Evolutionary conservation across 2,888 invertebrate species (phyloP), one percentile per base, ranked within the genome.

Genomic region (Hydraecia micacea): DNA sequence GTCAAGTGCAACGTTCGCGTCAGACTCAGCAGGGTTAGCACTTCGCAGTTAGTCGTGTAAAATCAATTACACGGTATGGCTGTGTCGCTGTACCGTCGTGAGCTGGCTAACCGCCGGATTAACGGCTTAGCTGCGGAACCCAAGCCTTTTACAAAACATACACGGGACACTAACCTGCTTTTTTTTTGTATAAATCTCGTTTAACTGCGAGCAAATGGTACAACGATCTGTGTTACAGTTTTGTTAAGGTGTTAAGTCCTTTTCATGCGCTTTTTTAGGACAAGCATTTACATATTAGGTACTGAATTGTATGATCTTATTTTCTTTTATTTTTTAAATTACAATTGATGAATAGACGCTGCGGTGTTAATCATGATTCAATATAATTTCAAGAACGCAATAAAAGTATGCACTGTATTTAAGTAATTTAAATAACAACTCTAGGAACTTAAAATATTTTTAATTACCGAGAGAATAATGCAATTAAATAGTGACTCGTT

Each of bases 21-120:
- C 76, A 69, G 76, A 15, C 36, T 65, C 63, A 21, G 58, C 75
- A 73, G 77, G 80, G 83, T 80, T 83, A 81, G 71, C 80, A 82
- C 82, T 86, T 81, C 79, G 76, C 77, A 86, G 79, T 80, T 83
- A 80, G 83, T 81, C 80, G 86, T 87, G 86, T 87, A 86, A 87
- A 89, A 90, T 90, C 87, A 89, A 90, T 90, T 89, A 90, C 82
- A 69, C 82, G 75, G 82, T 85, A 87, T 81, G 75, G 80, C 80
- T 78, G 85, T 83, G 88, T 86, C 78, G 80, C 79, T 78, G 83
- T 83, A 76, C 75, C 85, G 83, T 85, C 85, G 83, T 82, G 85
- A 81, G 82, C 77, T 84, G 78, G 85, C 87, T 86, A 86, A 90
- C 91, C 87, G 79, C 77, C 60, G 85, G 88, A 89, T 90, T 90